Base-by-base conservation (phyloP, 2,797 vertebrate genomes). In the Onychomys arenicola region DNA sequence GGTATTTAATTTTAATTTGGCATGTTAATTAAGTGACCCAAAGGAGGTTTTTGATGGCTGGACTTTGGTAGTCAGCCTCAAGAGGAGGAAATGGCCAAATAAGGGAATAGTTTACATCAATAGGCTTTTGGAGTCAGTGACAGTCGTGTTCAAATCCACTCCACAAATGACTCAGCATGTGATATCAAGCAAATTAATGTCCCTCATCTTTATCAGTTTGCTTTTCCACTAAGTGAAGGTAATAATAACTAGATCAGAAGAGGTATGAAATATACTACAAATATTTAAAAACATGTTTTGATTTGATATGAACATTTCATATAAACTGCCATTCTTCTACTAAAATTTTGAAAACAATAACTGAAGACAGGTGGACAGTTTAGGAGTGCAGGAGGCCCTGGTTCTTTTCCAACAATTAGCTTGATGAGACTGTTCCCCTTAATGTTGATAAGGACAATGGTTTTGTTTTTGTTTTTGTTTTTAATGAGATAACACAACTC, bases 41-140 rank as follows among this genome's bases (percentile, higher is more conserved):
- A 73, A 23, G n/a, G 21, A 9, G 19, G 4, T 3, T 40, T 71
- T 73, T 73, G 69, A 73, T 73, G 14, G 1, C n/a, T 23, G n/a
- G 19, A 40, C n/a, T 40, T 73, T 23, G 19, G 1, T 73, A 73
- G 8, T 71, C n/a, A 71, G 9, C n/a, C 69, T 37, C 69, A 11
- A 19, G 19, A 73, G 19, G 19, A 73, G 69, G 19, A 73, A 73
- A 19, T 40, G n/a, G 4, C 69, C 69, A 40, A 12, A 73, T 73
- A 73, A 73, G 69, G n/a, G n/a, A 34, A 34, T 17, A 67, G 32
- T 81, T 94, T 93, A 96, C 96, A 95, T 93, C 88, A 90, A 94
- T 69, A 71, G 76, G 2, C 13, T 94, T 84, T 61, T 81, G 46
- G 46, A 77, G 40, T 97, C 32, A 84, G 46, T 85, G 6, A 90